Percentiles rank a stretch among this genome's conserved stretches.
These are phyloP conservation scores for Grammomys dolichurus DNA, from an alignment of 2,113 vertebrate genomes.

Conservation along the genomic window DNA sequence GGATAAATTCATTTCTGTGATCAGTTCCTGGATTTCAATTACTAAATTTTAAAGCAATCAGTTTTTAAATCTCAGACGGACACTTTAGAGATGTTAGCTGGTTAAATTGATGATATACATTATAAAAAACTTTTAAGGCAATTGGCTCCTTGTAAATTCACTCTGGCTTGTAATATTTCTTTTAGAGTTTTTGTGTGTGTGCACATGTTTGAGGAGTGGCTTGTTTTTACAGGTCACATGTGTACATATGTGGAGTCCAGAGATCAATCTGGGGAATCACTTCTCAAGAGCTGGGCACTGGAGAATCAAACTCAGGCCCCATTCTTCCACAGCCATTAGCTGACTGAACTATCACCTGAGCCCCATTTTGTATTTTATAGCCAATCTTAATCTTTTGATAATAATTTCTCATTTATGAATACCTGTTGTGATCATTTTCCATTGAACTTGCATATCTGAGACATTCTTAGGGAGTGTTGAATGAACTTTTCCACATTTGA, in stretches of 20 bases:
- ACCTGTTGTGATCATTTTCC: neutral
- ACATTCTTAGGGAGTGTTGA: neutral
- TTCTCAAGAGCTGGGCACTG: no score
- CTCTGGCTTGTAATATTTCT: conserved; percentile 35
- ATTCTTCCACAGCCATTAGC: neutral
- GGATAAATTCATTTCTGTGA: conserved; percentile 50
- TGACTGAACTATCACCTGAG: neutral
- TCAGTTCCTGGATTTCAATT: conserved; percentile 45
- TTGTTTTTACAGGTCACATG: neutral
- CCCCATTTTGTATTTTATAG: neutral
- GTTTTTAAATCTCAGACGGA: conserved; percentile 55
- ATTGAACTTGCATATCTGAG: conserved; percentile 24
- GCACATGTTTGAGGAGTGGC: neutral
- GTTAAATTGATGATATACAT: conserved; percentile 36
- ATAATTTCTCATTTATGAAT: conserved; percentile 4
- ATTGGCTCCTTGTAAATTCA: neutral
- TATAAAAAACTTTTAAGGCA: conserved; percentile 51
- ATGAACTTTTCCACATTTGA: conserved; percentile 28
- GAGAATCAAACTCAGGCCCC: no score
- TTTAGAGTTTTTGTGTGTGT: neutral
- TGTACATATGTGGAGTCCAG: neutral
- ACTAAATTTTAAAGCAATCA: conserved; percentile 54
- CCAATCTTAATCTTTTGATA: neutral
- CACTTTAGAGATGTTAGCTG: conserved; percentile 1
- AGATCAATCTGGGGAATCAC: no score